Percentiles rank a stretch among this genome's conserved stretches.
Evolutionary conservation across 2,888 invertebrate genomes (phyloP).

Genomic region (Gari tellinella): DNA sequence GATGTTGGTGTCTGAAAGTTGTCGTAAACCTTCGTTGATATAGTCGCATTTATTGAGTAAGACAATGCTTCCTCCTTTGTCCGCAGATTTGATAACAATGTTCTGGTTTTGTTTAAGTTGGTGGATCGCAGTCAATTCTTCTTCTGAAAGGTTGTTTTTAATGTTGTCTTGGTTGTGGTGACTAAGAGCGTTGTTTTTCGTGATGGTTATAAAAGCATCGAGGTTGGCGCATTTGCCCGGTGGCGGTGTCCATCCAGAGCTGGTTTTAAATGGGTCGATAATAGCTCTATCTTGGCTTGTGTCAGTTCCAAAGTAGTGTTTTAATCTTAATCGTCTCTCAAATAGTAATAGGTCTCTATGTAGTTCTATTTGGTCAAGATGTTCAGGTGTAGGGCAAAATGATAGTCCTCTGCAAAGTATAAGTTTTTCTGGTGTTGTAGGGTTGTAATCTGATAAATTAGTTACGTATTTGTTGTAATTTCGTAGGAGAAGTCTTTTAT

Average conservation of each 20-base stretch:
- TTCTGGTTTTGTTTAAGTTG: too few relatives aligned
- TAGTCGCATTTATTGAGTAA: too few relatives aligned
- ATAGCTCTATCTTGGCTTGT: too few relatives aligned
- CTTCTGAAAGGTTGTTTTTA: too few relatives aligned
- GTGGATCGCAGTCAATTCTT: too few relatives aligned
- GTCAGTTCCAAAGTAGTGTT: not conserved
- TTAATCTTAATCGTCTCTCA: conserved; percentile 7
- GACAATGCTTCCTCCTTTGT: too few relatives aligned
- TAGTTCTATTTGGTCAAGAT: not conserved
- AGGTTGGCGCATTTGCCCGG: conserved; percentile 13
- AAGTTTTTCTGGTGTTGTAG: conserved; percentile 3
- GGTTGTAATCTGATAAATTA: not conserved
- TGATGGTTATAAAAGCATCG: not conserved
- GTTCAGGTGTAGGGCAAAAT: conserved; percentile 9
- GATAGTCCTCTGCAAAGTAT: conserved; percentile 7
- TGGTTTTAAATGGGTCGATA: not conserved
- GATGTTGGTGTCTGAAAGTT: too few relatives aligned
- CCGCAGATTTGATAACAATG: too few relatives aligned
- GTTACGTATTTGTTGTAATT: too few relatives aligned
- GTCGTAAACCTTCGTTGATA: too few relatives aligned
- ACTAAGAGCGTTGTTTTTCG: not conserved
- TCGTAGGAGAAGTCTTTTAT: not conserved
- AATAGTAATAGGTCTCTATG: conserved; percentile 9
- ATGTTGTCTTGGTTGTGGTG: too few relatives aligned
- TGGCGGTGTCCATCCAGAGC: conserved; percentile 14